Evolutionary conservation across 2,888 invertebrate species (phyloP).

Genomic region (Caenorhabditis wallacei): DNA sequence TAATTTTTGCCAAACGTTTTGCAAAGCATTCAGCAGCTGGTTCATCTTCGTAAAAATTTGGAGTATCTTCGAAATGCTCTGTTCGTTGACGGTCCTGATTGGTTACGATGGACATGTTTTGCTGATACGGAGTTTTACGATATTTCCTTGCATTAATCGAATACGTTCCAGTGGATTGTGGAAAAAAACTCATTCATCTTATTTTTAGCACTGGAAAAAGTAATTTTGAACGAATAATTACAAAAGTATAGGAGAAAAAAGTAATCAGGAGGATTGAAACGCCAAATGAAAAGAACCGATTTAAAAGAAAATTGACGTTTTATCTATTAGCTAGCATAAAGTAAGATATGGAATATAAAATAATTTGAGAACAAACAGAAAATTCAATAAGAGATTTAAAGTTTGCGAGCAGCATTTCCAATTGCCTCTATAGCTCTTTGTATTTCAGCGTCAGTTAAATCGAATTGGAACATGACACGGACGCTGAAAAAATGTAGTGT

Average conservation of each 20-base stretch:
- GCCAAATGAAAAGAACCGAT: too few relatives aligned
- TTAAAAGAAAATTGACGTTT: too few relatives aligned
- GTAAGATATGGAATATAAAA: too few relatives aligned
- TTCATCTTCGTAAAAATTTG: slow-evolving; percentile 65
- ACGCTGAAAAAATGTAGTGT: slow-evolving; percentile 69
- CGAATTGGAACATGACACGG: slow-evolving; percentile 78
- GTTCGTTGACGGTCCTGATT: background rate
- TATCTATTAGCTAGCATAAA: too few relatives aligned
- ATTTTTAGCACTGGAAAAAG: background rate
- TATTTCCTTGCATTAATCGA: slow-evolving; percentile 45
- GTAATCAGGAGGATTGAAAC: too few relatives aligned
- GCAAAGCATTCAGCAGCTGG: slow-evolving; percentile 25
- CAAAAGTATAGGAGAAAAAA: too few relatives aligned
- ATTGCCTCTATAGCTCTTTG: slow-evolving; percentile 61
- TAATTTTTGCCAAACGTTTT: slow-evolving; percentile 9
- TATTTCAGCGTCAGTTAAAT: slow-evolving; percentile 75
- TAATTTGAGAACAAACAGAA: background rate
- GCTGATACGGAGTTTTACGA: slow-evolving; percentile 54
- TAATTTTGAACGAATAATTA: too few relatives aligned
- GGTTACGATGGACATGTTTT: background rate
- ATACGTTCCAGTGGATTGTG: slow-evolving; percentile 54
- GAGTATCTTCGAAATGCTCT: slow-evolving; percentile 54
- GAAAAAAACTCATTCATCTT: slow-evolving; percentile 14
- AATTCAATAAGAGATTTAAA: slow-evolving; percentile 2
- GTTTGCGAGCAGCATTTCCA: slow-evolving; percentile 28